These are phyloP conservation scores for Protobothrops mucrosquamatus DNA, from an alignment of 2,113 vertebrate genomes.

Conservation along the genomic window DNA sequence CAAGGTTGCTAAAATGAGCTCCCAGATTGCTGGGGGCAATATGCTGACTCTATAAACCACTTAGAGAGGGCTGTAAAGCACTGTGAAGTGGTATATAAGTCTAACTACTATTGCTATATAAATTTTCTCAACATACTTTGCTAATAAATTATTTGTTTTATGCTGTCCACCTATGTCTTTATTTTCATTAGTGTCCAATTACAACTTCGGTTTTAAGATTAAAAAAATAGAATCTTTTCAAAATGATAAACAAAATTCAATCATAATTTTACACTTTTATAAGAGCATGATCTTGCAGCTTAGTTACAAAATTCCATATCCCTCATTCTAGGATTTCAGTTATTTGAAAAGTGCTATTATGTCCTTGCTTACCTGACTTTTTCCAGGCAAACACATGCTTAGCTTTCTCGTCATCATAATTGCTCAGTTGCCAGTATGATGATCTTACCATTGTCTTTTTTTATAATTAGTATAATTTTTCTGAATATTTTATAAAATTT, in stretches of 20 bases:
- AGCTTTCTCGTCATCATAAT: background rate
- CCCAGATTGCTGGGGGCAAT: too few relatives aligned
- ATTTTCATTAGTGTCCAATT: background rate
- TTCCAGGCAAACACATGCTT: background rate
- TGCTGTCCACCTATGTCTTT: background rate
- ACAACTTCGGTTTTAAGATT: background rate
- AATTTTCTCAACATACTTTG: constrained; percentile 6
- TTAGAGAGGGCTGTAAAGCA: too few relatives aligned
- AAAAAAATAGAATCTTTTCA: background rate
- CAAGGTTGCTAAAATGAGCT: background rate
- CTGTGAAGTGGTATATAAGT: background rate
- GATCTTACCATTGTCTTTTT: background rate
- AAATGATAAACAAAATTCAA: background rate
- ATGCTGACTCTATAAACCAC: too few relatives aligned
- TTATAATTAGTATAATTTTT: background rate
- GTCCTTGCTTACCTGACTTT: background rate
- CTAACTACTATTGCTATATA: background rate
- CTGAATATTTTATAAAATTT: background rate
- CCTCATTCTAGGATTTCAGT: background rate
- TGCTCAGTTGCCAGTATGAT: background rate
- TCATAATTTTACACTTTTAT: background rate
- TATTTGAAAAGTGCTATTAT: background rate
- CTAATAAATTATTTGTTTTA: background rate
- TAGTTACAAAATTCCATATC: background rate
- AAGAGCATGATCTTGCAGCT: background rate